These are phyloP conservation scores for Poeciliopsis prolifica DNA, from an alignment of 2,113 vertebrate species.

Conservation along the genomic window DNA sequence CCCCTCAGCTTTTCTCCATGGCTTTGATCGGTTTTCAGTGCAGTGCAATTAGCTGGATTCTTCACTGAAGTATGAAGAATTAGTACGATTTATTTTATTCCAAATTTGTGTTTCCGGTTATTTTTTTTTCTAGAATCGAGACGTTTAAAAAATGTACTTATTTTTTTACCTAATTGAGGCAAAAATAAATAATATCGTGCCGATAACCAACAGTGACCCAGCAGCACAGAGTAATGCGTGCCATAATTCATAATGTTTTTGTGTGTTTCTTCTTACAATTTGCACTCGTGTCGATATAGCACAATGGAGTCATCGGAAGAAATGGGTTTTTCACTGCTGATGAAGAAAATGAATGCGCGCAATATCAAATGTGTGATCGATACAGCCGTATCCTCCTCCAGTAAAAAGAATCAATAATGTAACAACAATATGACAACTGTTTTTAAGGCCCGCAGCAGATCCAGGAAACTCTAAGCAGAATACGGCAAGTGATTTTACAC, in stretches of 20 bases:
- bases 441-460: slow-evolving; percentile 7
- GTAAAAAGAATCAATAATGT: slow-evolving; percentile 21
- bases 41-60: slow-evolving; percentile 35
- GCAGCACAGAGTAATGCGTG: not conserved
- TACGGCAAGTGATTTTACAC: not conserved
- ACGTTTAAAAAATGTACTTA: not conserved
- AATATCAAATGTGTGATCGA: slow-evolving; percentile 35
- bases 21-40: slow-evolving; percentile 24
- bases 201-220: not conserved
- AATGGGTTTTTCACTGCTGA: not conserved
- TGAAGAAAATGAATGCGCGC: not conserved
- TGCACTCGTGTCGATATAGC: not conserved
- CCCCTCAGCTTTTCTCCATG: slow-evolving; percentile 30
- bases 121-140: slow-evolving; percentile 28
- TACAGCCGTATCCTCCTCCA: slow-evolving; percentile 36
- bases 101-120: not conserved
- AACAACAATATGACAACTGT: slow-evolving; percentile 16
- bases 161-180: not conserved
- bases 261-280: not conserved
- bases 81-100: slow-evolving; percentile 9
- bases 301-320: slow-evolving; percentile 17
- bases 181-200: slow-evolving; percentile 11
- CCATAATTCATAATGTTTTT: not conserved
- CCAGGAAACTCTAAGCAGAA: slow-evolving; percentile 5
- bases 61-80: not conserved